Percentiles rank a stretch among this genome's conserved stretches.
Evolutionary conservation across 1,140 invertebrate genomes (phyloP).

Genomic region (Archivesica marissinica): DNA sequence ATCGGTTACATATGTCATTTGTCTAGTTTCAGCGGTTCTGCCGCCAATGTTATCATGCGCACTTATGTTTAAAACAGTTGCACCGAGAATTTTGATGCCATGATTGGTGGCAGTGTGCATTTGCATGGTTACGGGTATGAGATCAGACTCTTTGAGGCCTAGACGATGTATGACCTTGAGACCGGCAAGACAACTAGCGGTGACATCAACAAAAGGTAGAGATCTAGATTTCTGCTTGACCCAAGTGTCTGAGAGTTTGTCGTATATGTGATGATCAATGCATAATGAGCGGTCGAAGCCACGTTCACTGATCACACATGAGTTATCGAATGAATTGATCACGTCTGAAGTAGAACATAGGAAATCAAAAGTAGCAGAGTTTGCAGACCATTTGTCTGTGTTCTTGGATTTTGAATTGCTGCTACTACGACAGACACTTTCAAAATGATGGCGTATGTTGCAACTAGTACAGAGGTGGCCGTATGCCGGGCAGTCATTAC

Average conservation of each 20-base stretch:
- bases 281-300: too few relatives aligned
- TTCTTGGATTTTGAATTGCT: slow-evolving; percentile 32
- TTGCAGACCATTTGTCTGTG: too few relatives aligned
- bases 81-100: slow-evolving; percentile 50
- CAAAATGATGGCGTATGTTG: slow-evolving; percentile 21
- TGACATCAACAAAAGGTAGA: slow-evolving; percentile 44
- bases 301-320: too few relatives aligned
- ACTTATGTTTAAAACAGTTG: slow-evolving; percentile 29
- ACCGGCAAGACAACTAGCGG: slow-evolving; percentile 50
- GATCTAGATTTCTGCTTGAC: slow-evolving; percentile 51
- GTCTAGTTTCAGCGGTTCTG: slow-evolving; percentile 15
- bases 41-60: background rate
- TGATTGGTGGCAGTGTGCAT: slow-evolving; percentile 54
- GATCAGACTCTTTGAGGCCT: slow-evolving; percentile 35
- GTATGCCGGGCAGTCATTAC: background rate
- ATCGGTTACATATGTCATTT: slow-evolving; percentile 44
- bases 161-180: slow-evolving; percentile 18
- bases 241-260: slow-evolving; percentile 60
- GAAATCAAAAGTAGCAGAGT: slow-evolving; percentile 42
- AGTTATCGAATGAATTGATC: too few relatives aligned
- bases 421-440: background rate
- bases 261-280: slow-evolving; percentile 68
- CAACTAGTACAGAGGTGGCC: slow-evolving; percentile 29
- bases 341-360: slow-evolving; percentile 33
- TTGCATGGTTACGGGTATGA: slow-evolving; percentile 60